These are phyloP conservation scores for Cryptotis parvus DNA, from an alignment of 2,113 vertebrate species.

Conservation along the genomic window DNA sequence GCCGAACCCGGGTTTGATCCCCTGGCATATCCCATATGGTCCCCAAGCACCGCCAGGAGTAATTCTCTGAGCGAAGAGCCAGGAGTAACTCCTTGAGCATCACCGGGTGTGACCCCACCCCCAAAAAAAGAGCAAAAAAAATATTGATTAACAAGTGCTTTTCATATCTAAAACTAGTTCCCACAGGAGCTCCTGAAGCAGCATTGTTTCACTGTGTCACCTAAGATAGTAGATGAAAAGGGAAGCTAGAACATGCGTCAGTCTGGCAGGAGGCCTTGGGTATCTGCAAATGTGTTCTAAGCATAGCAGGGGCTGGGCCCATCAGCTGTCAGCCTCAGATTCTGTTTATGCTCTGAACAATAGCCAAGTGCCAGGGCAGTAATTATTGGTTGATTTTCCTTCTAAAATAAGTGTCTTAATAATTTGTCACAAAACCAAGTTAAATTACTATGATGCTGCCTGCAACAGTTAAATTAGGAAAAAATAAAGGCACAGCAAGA, in stretches of 20 bases:
- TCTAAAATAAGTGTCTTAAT: constrained; percentile 76
- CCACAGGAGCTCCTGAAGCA: background rate
- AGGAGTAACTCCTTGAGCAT: too few species aligned
- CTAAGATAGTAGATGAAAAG: background rate
- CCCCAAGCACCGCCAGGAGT: too few species aligned
- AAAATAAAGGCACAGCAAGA: constrained; percentile 51
- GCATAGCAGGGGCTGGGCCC: background rate
- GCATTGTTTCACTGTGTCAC: background rate
- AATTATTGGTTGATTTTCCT: constrained; percentile 72
- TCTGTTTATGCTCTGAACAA: constrained; percentile 38
- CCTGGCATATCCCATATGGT: too few species aligned
- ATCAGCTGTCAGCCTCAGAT: constrained; percentile 47
- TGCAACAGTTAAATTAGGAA: constrained; percentile 63
- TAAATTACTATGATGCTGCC: constrained; percentile 66
- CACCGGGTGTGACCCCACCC: too few species aligned
- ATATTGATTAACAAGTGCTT: background rate
- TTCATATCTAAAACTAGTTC: background rate
- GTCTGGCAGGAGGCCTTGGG: constrained; percentile 50
- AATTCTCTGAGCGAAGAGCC: too few species aligned
- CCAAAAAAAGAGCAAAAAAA: too few species aligned
- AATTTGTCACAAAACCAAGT: constrained; percentile 73
- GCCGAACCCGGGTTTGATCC: too few species aligned
- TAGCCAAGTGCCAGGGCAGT: background rate
- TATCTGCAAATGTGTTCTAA: constrained; percentile 62
- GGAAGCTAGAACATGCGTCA: background rate